Base-by-base conservation (phyloP, 1,140 invertebrate species). In the Lepidurus arcticus region DNA sequence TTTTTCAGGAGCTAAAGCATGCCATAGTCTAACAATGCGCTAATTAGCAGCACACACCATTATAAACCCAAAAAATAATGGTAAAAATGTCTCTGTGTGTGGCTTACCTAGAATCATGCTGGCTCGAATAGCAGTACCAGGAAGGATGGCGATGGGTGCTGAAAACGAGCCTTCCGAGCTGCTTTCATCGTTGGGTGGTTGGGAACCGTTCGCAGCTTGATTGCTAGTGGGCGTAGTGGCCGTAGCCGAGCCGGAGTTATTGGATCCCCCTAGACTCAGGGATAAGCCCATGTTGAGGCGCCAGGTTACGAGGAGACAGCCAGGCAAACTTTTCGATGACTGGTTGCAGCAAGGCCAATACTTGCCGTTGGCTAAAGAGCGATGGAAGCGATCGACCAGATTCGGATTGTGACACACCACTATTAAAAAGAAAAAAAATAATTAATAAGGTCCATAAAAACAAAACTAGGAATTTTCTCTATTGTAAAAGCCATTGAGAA, bases 301-400 rank as follows among this genome's bases (percentile, higher is more conserved):
- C 53, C 53, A 65, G 53, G 53, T 65, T 65, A 65, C 53, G 21
- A n/a, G 53, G 21, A 65, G 53, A 65, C 53, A 65, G 53, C 53
- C 53, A 7, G 53, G 53, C 13, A 65, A 65, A 10, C 21, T 65
- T 65, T 65, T 65, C 53, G 53, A 65, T 16, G 53, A 21, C 53
- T 65, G 53, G 53, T 65, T 65, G 21, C 53, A 65, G 53, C 53
- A 65, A 65, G 53, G 53, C 53, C 53, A 65, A 16, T 65, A 65
- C 53, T 65, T 65, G 53, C 53, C 53, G 53, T 16, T 65, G 53
- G 53, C 53, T 65, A 65, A 65, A 7, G 53, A 65, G 53, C 53
- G 53, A 65, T 65, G 53, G 53, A 65, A 65, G 16, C 53, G 53
- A 65, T 65, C 53, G 16, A 65, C 53, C 6, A 65, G 53, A 16